Conservation (phyloP, 2,797 vertebrate genomes). For the Synanceia verrucosa region DNA sequence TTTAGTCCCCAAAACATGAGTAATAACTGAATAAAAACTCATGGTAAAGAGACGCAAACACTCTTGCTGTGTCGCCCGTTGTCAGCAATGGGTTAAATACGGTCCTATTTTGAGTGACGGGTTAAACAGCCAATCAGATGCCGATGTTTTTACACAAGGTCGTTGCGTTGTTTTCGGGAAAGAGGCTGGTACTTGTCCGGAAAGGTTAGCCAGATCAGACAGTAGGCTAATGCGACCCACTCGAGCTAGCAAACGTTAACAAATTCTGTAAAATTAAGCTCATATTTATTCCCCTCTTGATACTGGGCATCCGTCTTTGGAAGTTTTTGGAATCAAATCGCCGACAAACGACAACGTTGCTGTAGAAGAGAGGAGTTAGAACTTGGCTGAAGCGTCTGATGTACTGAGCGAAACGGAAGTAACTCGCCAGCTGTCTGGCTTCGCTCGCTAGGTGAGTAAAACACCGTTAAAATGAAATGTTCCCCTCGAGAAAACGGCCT, state of each 20-base stretch:
- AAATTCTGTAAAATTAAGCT: not conserved
- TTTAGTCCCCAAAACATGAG: not conserved
- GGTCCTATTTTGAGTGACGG: slow-evolving; percentile 61
- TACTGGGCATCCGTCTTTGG: not conserved
- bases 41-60: no score
- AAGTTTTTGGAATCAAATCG: not conserved
- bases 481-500: not conserved
- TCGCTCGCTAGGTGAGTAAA: slow-evolving; percentile 74
- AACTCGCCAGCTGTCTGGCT: slow-evolving; percentile 78
- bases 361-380: not conserved
- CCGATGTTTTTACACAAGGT: not conserved
- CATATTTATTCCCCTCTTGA: not conserved
- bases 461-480: slow-evolving; percentile 2
- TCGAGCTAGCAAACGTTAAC: fast-evolving
- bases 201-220: slow-evolving; percentile 60
- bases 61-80: no score
- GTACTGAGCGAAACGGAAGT: slow-evolving; percentile 79
- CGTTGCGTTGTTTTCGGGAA: slow-evolving; percentile 81
- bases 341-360: not conserved
- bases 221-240: not conserved
- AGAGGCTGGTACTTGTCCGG: slow-evolving; percentile 77
- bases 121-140: slow-evolving; percentile 67
- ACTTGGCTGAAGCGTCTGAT: slow-evolving; percentile 63
- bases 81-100: slow-evolving; percentile 22
- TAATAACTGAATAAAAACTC: not conserved